Conservation (phyloP, 2,113 vertebrate genomes). For the Malaclemys terrapin region DNA sequence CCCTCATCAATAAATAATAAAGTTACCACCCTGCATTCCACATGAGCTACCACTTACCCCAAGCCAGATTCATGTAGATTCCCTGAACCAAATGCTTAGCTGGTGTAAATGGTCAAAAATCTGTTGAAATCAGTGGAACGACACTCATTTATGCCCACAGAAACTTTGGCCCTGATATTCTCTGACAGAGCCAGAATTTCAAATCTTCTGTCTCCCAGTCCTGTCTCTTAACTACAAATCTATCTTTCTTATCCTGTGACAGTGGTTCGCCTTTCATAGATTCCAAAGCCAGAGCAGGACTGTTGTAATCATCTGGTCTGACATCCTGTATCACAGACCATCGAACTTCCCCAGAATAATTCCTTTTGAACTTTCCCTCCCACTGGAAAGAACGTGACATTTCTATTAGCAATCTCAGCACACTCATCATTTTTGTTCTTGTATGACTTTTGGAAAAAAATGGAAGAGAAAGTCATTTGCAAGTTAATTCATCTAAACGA, state of each 20-base stretch:
- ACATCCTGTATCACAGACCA: background rate
- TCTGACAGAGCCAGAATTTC: background rate
- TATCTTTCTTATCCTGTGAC: background rate
- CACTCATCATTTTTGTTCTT: background rate
- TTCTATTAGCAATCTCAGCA: background rate
- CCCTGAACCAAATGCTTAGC: background rate
- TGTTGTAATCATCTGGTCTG: background rate
- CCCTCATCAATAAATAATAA: background rate
- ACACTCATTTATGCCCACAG: background rate
- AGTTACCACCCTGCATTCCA: background rate
- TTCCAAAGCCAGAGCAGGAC: background rate
- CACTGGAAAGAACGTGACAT: background rate
- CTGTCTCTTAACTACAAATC: background rate
- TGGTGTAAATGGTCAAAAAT: background rate
- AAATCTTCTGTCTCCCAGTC: background rate
- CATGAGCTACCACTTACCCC: too few species aligned
- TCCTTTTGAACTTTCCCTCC: background rate
- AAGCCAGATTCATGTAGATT: background rate
- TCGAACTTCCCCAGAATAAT: background rate
- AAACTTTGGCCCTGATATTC: background rate
- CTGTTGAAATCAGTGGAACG: background rate
- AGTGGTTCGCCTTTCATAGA: background rate
- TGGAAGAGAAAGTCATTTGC: background rate
- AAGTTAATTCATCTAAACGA: background rate
- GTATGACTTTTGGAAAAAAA: background rate